These are phyloP conservation scores for Himantopus leucocephalus DNA, from an alignment of 2,113 vertebrate species.

Conservation along the genomic window DNA sequence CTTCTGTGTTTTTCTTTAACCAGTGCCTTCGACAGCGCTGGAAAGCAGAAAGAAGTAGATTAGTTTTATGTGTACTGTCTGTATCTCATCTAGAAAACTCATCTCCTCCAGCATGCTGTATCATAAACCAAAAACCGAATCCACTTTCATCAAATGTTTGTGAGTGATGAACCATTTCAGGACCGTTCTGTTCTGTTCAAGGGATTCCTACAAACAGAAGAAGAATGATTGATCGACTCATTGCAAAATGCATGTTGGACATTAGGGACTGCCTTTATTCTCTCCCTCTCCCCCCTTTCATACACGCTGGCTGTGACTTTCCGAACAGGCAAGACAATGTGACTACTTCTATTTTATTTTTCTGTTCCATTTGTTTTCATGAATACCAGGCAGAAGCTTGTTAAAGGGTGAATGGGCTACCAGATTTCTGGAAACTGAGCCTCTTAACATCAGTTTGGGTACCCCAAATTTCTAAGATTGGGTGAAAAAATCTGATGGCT, in stretches of 20 bases:
- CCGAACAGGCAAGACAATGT: background rate
- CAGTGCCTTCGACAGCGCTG: background rate
- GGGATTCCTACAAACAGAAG: background rate
- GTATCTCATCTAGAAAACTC: constrained; percentile 26
- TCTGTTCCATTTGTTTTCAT: background rate
- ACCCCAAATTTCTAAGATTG: background rate
- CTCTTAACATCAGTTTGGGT: background rate
- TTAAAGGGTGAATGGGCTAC: background rate
- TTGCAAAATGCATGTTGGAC: background rate
- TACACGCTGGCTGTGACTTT: background rate
- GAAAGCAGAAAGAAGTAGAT: background rate
- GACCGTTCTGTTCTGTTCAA: background rate
- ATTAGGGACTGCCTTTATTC: background rate
- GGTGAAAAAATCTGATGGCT: background rate
- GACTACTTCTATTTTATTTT: background rate
- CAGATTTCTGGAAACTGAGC: background rate
- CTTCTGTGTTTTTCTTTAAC: background rate
- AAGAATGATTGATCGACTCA: background rate
- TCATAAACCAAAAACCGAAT: constrained; percentile 14
- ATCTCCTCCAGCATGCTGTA: background rate
- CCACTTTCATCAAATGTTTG: constrained; percentile 18
- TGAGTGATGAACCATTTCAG: constrained; percentile 25
- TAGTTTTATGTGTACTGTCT: background rate
- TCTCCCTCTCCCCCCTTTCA: background rate
- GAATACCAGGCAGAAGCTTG: background rate